Evolutionary conservation across 2,888 invertebrate species (phyloP).

Genomic region (Erebia epiphron): DNA sequence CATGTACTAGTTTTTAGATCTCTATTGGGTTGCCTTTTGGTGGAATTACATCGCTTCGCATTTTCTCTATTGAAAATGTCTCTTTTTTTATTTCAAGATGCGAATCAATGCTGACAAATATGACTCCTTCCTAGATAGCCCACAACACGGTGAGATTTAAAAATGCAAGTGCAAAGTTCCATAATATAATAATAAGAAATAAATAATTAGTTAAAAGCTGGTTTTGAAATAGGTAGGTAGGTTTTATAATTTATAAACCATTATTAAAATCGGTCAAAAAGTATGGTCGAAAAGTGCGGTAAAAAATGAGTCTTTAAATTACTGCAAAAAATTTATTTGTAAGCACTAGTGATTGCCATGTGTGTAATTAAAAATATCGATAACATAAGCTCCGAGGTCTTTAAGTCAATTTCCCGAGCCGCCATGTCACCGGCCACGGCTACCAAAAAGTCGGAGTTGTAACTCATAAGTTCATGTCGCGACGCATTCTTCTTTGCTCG

Average conservation of each 20-base stretch:
- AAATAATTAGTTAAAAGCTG: no score
- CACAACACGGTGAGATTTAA: no score
- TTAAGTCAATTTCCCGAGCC: slow-evolving; percentile 54
- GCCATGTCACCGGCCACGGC: slow-evolving; percentile 52
- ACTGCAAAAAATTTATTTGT: not conserved
- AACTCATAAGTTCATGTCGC: slow-evolving; percentile 75
- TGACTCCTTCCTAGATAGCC: no score
- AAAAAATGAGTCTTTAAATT: no score
- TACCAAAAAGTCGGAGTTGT: slow-evolving; percentile 60
- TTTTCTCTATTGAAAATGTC: no score
- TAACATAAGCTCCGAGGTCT: slow-evolving; percentile 27
- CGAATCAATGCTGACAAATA: no score
- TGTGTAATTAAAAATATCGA: slow-evolving; percentile 29
- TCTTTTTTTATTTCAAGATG: no score
- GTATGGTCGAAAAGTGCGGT: not conserved
- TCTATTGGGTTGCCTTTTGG: not conserved
- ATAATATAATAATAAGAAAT: no score
- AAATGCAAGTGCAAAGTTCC: no score
- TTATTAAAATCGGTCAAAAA: not conserved
- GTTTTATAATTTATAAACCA: no score
- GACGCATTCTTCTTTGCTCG: slow-evolving; percentile 64
- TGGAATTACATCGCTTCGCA: no score
- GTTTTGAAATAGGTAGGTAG: no score
- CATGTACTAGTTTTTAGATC: slow-evolving; percentile 9
- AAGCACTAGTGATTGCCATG: slow-evolving; percentile 6